Evolutionary conservation across 2,113 vertebrate genomes (phyloP), one percentile per base, ranked within the genome.

Genomic region (Microcebus griseorufus): DNA sequence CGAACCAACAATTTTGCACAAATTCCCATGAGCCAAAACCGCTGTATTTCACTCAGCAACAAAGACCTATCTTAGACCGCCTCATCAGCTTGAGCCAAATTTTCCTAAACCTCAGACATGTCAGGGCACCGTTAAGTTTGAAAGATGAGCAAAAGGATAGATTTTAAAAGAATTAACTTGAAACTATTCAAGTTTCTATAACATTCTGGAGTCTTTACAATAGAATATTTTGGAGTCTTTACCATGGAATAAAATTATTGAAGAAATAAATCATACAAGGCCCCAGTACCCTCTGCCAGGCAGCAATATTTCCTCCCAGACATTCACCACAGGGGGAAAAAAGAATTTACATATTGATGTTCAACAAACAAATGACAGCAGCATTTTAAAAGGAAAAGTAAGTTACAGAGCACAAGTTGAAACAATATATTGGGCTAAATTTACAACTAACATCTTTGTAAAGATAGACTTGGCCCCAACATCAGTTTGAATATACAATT

Each of bases 1-100:
- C 29, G 0, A 97, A 96, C 97, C 94, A 95, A 95, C 55, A 97
- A 94, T 93, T 97, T 79, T 92, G 58, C 67, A 94, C 86, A 86
- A 97, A 96, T 90, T 95, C 95, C 90, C 80, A 88, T 64, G 88
- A 96, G 92, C 90, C 96, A 95, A 97, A 98, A 96, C 97, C 97
- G 95, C 97, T 90, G 53, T 73, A 90, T 92, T 97, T 97, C 87
- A 88, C 92, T 96, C 87, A 84, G 94, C 65, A 94, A 76, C 76
- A 76, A 97, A 96, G 93, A 86, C 72, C 48, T 96, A 81, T 81
- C 72, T 95, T 94, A 96, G 97, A 95, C 58, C 80, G 90, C 83
- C 76, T 87, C 92, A 90, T 48, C 80, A 93, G 79, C 60, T 45
- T 39, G 42, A 95, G 90, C 96, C 88, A 87, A 95, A 90, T 39